A percentile compares a stretch with the other conserved stretches of the same genome.
Conservation (phyloP, 2,888 invertebrate genomes). For the Allacma fusca region DNA sequence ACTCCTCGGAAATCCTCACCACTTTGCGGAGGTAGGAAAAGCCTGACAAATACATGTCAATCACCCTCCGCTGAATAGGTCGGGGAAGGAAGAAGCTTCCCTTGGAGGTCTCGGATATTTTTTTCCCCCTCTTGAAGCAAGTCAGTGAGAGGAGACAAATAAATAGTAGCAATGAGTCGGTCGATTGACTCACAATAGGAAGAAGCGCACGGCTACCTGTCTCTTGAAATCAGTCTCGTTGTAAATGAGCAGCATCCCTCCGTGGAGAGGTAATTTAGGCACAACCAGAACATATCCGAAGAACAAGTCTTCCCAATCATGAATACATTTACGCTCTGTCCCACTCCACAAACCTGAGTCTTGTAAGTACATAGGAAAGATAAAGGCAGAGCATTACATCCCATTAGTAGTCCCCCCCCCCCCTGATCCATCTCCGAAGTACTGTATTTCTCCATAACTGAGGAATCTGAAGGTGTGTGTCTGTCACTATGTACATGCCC, state of each 20-base stretch:
- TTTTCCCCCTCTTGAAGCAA: conserved; percentile 31
- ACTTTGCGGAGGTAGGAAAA: neutral
- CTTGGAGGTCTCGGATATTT: conserved; percentile 28
- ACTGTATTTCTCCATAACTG: too few relatives aligned
- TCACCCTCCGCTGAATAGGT: neutral
- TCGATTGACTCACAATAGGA: conserved; percentile 47
- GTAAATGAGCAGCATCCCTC: conserved; percentile 42
- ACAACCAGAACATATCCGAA: conserved; percentile 19
- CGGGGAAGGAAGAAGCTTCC: neutral
- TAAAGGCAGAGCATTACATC: too few relatives aligned
- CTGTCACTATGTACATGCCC: too few relatives aligned
- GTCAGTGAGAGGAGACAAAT: conserved; percentile 42
- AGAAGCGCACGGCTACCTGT: conserved; percentile 43
- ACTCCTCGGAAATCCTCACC: neutral
- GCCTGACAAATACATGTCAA: conserved; percentile 12
- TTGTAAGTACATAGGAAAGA: too few relatives aligned
- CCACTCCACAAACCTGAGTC: neutral
- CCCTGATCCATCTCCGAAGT: too few relatives aligned
- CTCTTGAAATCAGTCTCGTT: conserved; percentile 40
- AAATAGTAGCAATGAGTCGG: conserved; percentile 50
- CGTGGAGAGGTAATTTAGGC: conserved; percentile 41
- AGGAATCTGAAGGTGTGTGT: too few relatives aligned
- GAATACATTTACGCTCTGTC: neutral
- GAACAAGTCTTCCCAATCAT: neutral
- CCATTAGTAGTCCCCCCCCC: too few relatives aligned